Evolutionary conservation across 2,888 invertebrate genomes (phyloP).

Genomic region (Acanthoscelides obtectus): DNA sequence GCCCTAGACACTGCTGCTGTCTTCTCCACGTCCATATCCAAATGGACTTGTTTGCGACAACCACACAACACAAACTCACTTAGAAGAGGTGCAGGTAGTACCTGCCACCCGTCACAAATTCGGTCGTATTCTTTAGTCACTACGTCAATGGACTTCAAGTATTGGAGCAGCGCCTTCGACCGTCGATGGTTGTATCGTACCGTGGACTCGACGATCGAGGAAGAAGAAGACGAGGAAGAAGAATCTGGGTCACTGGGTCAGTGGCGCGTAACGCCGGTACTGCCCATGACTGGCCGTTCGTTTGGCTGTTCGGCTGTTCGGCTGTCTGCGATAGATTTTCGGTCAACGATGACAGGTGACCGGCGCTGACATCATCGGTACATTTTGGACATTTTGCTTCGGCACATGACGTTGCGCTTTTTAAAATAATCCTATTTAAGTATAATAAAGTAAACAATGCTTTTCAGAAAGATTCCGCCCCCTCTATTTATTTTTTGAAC

Average conservation of each 20-base stretch:
- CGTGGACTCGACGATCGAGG: slow-evolving; percentile 13
- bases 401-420: no score
- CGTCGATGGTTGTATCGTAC: not conserved
- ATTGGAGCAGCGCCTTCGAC: not conserved
- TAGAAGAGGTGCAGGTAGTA: not conserved
- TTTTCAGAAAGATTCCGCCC: no score
- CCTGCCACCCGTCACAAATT: not conserved
- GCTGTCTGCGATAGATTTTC: not conserved
- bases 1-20: not conserved
- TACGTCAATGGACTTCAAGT: not conserved
- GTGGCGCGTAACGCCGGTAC: slow-evolving; percentile 43
- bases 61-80: not conserved
- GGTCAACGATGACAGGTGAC: not conserved
- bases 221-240: slow-evolving; percentile 24
- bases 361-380: not conserved
- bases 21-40: not conserved
- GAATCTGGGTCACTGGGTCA: slow-evolving; percentile 46
- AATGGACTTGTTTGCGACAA: not conserved
- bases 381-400: not conserved
- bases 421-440: no score
- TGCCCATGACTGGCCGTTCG: slow-evolving; percentile 30
- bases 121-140: slow-evolving; percentile 3
- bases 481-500: no score
- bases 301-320: slow-evolving; percentile 2
- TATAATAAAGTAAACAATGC: no score